phyloP scores from a whole-genome alignment of 2,797 vertebrate species.

The Dermochelys coriacea region DNA sequence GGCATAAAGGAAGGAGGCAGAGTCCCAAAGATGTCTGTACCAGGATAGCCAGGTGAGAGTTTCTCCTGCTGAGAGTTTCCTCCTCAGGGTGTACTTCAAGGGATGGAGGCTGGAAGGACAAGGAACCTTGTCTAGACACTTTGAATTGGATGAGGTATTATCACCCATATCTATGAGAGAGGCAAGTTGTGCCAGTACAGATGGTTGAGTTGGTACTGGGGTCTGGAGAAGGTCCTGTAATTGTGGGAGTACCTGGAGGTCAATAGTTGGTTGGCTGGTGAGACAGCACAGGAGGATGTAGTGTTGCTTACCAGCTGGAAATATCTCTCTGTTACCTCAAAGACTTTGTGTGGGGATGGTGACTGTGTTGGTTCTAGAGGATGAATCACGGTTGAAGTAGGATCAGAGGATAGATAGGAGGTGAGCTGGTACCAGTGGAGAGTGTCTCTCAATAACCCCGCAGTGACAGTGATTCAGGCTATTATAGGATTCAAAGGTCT shows the following conservation, averaged over 20 bases:
- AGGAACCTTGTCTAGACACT: background rate
- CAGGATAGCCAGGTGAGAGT: background rate
- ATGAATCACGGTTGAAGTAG: no score
- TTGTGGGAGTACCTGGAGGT: no score
- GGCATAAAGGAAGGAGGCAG: background rate
- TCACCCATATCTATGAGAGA: background rate
- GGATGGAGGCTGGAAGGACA: background rate
- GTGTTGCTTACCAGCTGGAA: background rate
- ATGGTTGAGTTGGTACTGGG: background rate
- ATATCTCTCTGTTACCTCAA: background rate
- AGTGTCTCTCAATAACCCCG: background rate
- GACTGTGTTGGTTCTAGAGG: background rate
- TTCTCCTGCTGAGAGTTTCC: background rate
- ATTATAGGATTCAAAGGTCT: background rate
- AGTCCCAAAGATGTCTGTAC: no score
- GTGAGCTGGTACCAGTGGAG: background rate
- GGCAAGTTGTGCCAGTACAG: background rate
- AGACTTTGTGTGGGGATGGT: background rate
- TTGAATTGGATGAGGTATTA: background rate
- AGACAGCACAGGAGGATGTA: background rate
- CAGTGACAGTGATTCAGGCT: background rate
- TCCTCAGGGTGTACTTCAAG: background rate
- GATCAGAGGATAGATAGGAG: background rate
- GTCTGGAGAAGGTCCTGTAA: no score
- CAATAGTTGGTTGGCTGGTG: background rate